Percentiles rank a stretch among this genome's conserved stretches.
These are phyloP conservation scores for Fistularia commersonii DNA, from an alignment of 2,797 vertebrate species.

Conservation along the genomic window DNA sequence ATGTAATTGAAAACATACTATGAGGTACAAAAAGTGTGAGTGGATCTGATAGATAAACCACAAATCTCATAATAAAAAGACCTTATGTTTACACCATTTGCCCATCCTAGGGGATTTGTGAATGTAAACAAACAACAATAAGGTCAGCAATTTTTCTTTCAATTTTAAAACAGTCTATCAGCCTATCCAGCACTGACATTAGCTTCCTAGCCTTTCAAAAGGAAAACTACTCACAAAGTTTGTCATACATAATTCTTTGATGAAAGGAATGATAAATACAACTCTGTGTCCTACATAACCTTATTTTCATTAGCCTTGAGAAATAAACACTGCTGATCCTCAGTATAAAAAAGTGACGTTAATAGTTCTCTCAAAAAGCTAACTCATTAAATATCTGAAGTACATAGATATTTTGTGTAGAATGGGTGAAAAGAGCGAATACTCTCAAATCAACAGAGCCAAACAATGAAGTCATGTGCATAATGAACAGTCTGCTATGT, in stretches of 20 bases:
- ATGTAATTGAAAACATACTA: slow-evolving; percentile 58
- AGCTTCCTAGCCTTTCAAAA: slow-evolving; percentile 18
- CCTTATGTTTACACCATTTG: slow-evolving; percentile 65
- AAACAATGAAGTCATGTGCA: slow-evolving; percentile 35
- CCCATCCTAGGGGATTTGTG: slow-evolving; percentile 37
- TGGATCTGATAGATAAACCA: slow-evolving; percentile 14
- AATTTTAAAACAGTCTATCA: not conserved
- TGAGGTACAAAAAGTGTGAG: slow-evolving; percentile 49
- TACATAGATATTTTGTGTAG: slow-evolving; percentile 53
- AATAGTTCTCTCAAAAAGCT: slow-evolving; percentile 46
- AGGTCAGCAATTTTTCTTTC: slow-evolving; percentile 9
- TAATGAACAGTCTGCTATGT: slow-evolving; percentile 26
- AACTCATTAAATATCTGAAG: slow-evolving; percentile 48
- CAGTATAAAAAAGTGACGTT: slow-evolving; percentile 25
- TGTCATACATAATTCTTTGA: slow-evolving; percentile 19
- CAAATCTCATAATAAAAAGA: slow-evolving; percentile 37
- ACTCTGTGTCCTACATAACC: slow-evolving; percentile 6
- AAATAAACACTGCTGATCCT: slow-evolving; percentile 25
- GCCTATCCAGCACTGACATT: slow-evolving; percentile 10
- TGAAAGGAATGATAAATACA: not conserved
- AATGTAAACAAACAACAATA: slow-evolving; percentile 17
- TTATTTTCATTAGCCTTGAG: slow-evolving; percentile 25
- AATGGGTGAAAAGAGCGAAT: slow-evolving; percentile 37
- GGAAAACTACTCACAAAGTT: slow-evolving; percentile 20
- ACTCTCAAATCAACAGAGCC: slow-evolving; percentile 35